Percentiles rank a stretch among this genome's conserved stretches.
Conservation (phyloP, 1,140 invertebrate genomes). For the Vollenhovia emeryi region DNA sequence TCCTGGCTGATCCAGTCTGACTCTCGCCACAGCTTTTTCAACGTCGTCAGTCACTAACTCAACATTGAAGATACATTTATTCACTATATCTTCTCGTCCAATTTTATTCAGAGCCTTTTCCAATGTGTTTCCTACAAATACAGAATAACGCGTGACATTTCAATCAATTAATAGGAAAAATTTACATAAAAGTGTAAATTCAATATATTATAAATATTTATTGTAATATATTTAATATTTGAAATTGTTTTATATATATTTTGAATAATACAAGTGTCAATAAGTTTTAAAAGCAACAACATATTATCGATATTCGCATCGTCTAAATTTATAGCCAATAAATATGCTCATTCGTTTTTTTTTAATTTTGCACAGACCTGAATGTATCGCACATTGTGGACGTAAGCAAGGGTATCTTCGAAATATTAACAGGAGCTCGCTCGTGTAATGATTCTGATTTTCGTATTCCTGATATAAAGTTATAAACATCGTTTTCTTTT, state of each 20-base stretch:
- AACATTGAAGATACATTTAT: conserved; percentile 95
- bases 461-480: conserved; percentile 82
- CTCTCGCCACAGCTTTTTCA: conserved; percentile 92
- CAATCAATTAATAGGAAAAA: not conserved
- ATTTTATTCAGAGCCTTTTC: conserved; percentile 96
- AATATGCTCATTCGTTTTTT: not conserved
- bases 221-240: not conserved
- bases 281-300: not conserved
- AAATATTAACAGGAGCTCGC: conserved; percentile 80
- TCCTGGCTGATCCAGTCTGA: conserved; percentile 91
- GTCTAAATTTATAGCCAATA: conserved; percentile 6
- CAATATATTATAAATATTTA: not conserved
- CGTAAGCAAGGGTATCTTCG: conserved; percentile 60
- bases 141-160: not conserved
- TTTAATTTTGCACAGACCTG: conserved; percentile 70
- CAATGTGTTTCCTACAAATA: conserved; percentile 90
- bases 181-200: not conserved
- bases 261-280: not conserved
- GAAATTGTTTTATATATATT: not conserved
- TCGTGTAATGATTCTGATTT: conserved; percentile 77
- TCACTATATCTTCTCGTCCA: conserved; percentile 96
- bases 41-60: conserved; percentile 92
- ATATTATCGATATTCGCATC: not conserved
- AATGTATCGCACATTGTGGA: conserved; percentile 36
- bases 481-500: conserved; percentile 77